Evolutionary conservation across 2,797 vertebrate species (phyloP).

Genomic region (Carcharodon carcharias): DNA sequence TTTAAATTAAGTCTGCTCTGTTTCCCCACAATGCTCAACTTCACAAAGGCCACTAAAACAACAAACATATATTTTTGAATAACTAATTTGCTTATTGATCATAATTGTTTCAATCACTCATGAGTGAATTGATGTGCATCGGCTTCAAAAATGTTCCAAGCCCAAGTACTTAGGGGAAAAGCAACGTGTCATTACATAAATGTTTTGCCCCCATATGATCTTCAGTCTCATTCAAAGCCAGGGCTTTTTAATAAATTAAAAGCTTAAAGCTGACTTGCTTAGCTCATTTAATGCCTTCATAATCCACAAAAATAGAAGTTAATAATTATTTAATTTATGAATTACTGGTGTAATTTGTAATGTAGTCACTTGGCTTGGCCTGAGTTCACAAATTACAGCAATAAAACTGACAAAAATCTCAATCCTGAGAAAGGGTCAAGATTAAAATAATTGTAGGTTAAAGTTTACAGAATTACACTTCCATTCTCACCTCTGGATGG

Average conservation of each 20-base stretch:
- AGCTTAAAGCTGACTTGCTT: neutral
- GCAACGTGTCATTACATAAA: neutral
- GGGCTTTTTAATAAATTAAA: neutral
- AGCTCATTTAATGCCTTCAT: neutral
- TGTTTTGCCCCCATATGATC: neutral
- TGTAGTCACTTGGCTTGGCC: neutral
- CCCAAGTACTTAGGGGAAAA: neutral
- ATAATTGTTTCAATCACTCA: neutral
- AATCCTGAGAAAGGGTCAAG: neutral
- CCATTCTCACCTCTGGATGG: neutral
- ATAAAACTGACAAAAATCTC: constrained; percentile 5
- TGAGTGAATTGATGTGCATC: neutral
- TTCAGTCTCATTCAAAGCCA: neutral
- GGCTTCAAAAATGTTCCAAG: neutral
- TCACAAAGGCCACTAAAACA: neutral
- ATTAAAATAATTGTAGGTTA: neutral
- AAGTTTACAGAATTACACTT: neutral
- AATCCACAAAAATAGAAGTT: neutral
- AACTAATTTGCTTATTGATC: neutral
- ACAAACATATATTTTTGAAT: neutral
- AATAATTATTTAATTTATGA: neutral
- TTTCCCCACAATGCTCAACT: neutral
- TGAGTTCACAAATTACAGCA: neutral
- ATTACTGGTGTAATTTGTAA: neutral
- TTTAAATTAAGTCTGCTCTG: neutral